phyloP scores from a whole-genome alignment of 2,797 vertebrate species.

The Sebastes cheni region DNA sequence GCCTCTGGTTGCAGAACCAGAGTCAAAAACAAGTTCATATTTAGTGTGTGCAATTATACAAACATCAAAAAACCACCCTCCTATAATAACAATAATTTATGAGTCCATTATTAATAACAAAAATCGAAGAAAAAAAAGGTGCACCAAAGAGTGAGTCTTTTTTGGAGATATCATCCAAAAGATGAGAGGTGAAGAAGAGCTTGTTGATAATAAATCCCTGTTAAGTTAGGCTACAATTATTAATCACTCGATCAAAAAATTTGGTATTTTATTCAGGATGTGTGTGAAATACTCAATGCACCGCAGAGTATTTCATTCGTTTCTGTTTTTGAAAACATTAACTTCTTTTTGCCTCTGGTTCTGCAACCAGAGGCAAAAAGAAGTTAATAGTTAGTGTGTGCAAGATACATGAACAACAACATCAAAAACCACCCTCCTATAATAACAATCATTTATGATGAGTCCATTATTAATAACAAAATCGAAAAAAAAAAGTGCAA shows the following conservation, averaged over 20 bases:
- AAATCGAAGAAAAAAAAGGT: constrained; percentile 58
- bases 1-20: constrained; percentile 95
- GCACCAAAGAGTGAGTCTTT: neutral
- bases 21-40: neutral
- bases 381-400: constrained; percentile 38
- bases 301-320: constrained; percentile 94
- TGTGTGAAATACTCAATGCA: constrained; percentile 81
- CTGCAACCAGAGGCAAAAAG: too few species aligned
- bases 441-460: constrained; percentile 12
- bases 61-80: constrained; percentile 44
- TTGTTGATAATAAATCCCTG: constrained; percentile 73
- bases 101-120: constrained; percentile 26
- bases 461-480: constrained; percentile 26
- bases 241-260: constrained; percentile 75
- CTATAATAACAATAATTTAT: constrained; percentile 20
- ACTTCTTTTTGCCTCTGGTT: too few species aligned
- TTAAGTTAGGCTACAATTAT: constrained; percentile 69
- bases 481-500: neutral
- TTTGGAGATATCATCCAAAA: neutral
- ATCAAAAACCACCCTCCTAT: constrained; percentile 37
- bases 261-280: constrained; percentile 65
- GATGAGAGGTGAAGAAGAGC: neutral
- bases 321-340: constrained; percentile 88
- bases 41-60: constrained; percentile 51
- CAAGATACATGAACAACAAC: constrained; percentile 49